These are phyloP conservation scores for Athalia cordata DNA, from an alignment of 2,888 invertebrate species.

Conservation along the genomic window DNA sequence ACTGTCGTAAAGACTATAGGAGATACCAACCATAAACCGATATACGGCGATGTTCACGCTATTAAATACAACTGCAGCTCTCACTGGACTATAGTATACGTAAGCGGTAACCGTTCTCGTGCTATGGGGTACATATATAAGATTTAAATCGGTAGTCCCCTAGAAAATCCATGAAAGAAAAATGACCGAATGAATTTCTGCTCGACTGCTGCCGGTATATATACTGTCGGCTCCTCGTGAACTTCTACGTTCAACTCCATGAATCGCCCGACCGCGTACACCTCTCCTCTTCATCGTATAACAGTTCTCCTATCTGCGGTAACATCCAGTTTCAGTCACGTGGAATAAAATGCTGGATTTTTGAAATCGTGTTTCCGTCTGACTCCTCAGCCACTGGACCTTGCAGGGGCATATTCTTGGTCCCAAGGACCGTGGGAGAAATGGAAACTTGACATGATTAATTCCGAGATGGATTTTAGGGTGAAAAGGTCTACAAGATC, in stretches of 20 bases:
- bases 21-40: too few species aligned
- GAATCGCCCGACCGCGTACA: slow-evolving; percentile 14
- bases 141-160: slow-evolving; percentile 35
- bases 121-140: not conserved
- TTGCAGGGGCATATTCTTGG: too few species aligned
- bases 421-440: slow-evolving; percentile 6
- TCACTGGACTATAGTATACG: not conserved
- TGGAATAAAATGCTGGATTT: slow-evolving; percentile 41
- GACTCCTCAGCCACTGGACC: not conserved
- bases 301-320: slow-evolving; percentile 10
- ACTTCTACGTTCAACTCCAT: slow-evolving; percentile 18
- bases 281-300: slow-evolving; percentile 26
- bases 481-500: slow-evolving; percentile 38
- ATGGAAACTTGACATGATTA: slow-evolving; percentile 38
- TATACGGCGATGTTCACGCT: too few species aligned
- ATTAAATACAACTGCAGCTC: too few species aligned
- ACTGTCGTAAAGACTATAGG: too few species aligned
- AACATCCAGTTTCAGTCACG: slow-evolving; percentile 7
- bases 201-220: not conserved
- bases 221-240: slow-evolving; percentile 32
- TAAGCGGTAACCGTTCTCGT: not conserved
- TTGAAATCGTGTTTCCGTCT: slow-evolving; percentile 30
- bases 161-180: slow-evolving; percentile 36
- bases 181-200: slow-evolving; percentile 39
- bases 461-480: slow-evolving; percentile 39